Conservation (phyloP, 92 coral and sea anemone species). For the Meandrina meandrites region DNA sequence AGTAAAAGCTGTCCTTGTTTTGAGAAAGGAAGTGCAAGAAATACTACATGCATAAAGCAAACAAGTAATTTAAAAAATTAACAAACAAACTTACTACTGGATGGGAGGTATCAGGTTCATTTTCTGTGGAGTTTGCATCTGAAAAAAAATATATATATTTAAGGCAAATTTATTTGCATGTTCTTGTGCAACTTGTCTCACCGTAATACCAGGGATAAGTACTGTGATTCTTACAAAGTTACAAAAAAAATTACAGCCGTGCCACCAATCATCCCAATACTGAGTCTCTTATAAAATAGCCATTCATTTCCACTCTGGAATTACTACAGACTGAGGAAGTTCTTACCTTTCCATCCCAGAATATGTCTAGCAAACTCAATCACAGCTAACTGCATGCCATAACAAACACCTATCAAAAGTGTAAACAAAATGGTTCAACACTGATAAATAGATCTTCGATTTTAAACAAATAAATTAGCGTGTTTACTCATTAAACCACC, state of each 20-base stretch:
- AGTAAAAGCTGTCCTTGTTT: no score
- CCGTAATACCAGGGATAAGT: no score
- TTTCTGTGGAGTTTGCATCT: slow-evolving; percentile 97
- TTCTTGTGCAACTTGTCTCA: neutral
- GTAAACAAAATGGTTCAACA: neutral
- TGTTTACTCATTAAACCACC: no score
- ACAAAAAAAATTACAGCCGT: no score
- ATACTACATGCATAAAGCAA: no score
- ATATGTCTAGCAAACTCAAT: slow-evolving; percentile 92
- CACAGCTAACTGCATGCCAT: slow-evolving; percentile 98
- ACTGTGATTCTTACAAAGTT: no score
- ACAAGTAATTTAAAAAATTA: no score
- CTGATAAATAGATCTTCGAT: neutral
- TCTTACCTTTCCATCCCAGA: slow-evolving; percentile 87
- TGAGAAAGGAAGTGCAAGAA: no score
- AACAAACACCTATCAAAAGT: slow-evolving; percentile 77
- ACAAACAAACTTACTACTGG: slow-evolving; percentile 71
- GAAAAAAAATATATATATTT: neutral
- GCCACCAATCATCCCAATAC: no score
- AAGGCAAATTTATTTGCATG: no score
- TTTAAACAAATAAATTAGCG: no score
- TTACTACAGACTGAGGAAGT: neutral
- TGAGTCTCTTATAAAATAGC: no score
- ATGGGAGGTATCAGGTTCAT: slow-evolving; percentile 84
- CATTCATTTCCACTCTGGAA: neutral